Percentiles rank a stretch among this genome's conserved stretches.
Conservation (phyloP, 1,140 invertebrate genomes). For the Papilio dardanus region DNA sequence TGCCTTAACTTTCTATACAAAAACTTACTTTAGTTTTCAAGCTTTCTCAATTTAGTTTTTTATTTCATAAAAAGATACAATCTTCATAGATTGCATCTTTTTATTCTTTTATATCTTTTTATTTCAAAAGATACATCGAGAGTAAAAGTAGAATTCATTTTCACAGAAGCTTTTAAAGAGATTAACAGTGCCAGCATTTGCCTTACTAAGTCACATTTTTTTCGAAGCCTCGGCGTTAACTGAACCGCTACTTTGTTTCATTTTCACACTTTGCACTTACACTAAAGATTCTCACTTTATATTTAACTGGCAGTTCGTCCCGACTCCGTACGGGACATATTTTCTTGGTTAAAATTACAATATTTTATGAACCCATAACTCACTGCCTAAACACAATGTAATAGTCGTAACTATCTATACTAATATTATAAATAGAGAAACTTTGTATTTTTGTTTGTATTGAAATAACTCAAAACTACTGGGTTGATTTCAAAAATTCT, state of each 20-base stretch:
- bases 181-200: constrained; percentile 14
- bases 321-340: too few species aligned
- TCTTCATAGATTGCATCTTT: too few species aligned
- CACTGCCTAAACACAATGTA: not conserved
- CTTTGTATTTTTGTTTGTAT: too few species aligned
- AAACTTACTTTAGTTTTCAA: not conserved
- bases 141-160: constrained; percentile 14
- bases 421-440: too few species aligned
- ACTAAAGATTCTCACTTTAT: not conserved
- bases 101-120: too few species aligned
- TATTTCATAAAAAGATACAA: not conserved
- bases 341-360: too few species aligned
- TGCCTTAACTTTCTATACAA: not conserved
- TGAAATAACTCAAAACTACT: too few species aligned
- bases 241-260: constrained; percentile 13
- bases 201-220: constrained; percentile 12
- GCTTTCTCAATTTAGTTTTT: not conserved
- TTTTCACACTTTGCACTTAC: constrained; percentile 1
- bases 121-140: not conserved
- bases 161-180: constrained; percentile 25
- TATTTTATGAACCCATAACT: not conserved
- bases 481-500: too few species aligned
- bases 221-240: not conserved
- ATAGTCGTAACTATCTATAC: too few species aligned
- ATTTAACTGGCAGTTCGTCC: not conserved